Evolutionary conservation across 2,113 vertebrate genomes (phyloP).

Genomic region (Thermophis baileyi): DNA sequence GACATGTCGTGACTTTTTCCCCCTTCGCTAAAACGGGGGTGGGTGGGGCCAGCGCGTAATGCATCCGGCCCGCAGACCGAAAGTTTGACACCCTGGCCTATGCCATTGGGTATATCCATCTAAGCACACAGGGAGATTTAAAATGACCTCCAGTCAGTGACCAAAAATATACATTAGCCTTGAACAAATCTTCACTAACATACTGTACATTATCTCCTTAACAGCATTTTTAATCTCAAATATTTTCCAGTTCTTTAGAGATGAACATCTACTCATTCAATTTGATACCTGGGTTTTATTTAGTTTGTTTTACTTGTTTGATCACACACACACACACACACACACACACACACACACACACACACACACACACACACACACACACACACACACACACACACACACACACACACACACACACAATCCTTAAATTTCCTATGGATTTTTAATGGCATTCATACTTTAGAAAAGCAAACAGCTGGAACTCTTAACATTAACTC

Average conservation of each 20-base stretch:
- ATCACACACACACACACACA: accelerated
- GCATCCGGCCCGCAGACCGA: too few species aligned
- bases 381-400: accelerated
- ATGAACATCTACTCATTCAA: neutral
- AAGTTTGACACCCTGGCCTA: too few species aligned
- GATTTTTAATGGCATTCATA: neutral
- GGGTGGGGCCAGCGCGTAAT: too few species aligned
- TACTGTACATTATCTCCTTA: neutral
- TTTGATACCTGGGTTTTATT: neutral
- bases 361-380: accelerated
- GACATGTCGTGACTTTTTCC: too few species aligned
- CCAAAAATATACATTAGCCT: neutral
- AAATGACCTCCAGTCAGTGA: neutral
- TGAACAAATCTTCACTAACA: neutral
- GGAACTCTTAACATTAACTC: neutral
- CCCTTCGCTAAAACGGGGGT: too few species aligned
- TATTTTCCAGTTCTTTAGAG: neutral
- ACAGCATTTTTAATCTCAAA: neutral
- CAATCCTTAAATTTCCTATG: neutral
- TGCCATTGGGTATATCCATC: neutral
- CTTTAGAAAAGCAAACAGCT: neutral
- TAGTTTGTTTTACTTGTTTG: neutral
- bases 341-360: accelerated
- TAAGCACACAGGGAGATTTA: neutral
- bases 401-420: neutral